These are phyloP conservation scores for Melipona bicolor DNA, from an alignment of 2,888 invertebrate species.

Conservation along the genomic window DNA sequence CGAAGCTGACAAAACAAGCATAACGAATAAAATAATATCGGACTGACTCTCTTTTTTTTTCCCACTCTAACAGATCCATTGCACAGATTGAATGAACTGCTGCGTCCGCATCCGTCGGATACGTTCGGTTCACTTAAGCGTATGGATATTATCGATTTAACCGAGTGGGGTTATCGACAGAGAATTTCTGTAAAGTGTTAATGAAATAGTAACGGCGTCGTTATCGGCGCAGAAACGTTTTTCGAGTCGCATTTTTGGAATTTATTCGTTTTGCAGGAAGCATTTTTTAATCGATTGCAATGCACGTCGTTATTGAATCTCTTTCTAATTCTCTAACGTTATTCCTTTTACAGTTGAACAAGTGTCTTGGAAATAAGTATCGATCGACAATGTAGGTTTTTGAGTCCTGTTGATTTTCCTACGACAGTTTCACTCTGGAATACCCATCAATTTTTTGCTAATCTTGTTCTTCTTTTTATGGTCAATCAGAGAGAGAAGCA, in stretches of 20 bases:
- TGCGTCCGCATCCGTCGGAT: constrained; percentile 64
- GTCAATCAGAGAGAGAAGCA: too few relatives aligned
- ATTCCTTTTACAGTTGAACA: neutral
- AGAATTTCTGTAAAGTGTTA: too few relatives aligned
- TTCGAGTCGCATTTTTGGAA: too few relatives aligned
- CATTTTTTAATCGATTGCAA: neutral
- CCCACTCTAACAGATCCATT: constrained; percentile 8
- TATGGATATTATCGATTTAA: constrained; percentile 8
- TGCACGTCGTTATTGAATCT: neutral
- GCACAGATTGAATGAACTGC: constrained; percentile 54
- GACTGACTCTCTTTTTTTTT: constrained; percentile 5
- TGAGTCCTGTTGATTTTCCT: constrained; percentile 9
- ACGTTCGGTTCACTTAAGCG: neutral
- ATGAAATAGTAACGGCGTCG: neutral
- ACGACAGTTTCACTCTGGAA: constrained; percentile 37
- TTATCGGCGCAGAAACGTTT: neutral
- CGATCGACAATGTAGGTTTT: constrained; percentile 1
- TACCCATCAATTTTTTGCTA: too few relatives aligned
- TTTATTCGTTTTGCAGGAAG: neutral
- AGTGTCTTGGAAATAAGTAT: neutral
- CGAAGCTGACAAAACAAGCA: constrained; percentile 38
- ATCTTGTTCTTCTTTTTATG: too few relatives aligned
- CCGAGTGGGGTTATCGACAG: neutral
- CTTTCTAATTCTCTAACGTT: too few relatives aligned
- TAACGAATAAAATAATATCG: constrained; percentile 47